A percentile compares a stretch with the other conserved stretches of the same genome.
Evolutionary conservation across 2,113 vertebrate species (phyloP).

Genomic region (Falcunculus frontatus): DNA sequence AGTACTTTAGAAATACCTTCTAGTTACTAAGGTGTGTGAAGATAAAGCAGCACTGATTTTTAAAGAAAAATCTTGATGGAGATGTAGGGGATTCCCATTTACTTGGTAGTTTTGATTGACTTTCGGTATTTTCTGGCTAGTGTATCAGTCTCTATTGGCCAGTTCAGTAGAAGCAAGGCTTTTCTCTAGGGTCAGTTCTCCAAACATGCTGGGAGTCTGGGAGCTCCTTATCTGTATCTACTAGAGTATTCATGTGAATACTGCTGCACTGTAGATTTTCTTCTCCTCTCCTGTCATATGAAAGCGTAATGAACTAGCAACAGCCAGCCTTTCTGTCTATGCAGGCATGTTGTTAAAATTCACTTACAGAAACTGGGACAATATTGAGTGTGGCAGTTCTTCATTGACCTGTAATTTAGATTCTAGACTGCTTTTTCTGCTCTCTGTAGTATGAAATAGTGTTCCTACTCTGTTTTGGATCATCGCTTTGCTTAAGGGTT

Average conservation of each 20-base stretch:
- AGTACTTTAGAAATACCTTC: not conserved
- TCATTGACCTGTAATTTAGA: not conserved
- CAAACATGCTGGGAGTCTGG: not conserved
- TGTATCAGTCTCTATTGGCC: not conserved
- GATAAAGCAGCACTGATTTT: not conserved
- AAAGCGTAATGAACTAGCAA: not conserved
- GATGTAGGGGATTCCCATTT: accelerated
- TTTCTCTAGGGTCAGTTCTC: not conserved
- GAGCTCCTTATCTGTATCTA: not conserved
- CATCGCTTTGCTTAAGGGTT: not conserved
- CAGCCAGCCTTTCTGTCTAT: not conserved
- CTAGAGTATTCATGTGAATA: not conserved
- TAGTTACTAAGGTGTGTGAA: not conserved
- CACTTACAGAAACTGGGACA: not conserved
- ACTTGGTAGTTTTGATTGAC: not conserved
- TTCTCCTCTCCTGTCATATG: not conserved
- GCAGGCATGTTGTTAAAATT: not conserved
- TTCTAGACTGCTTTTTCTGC: not conserved
- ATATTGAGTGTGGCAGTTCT: not conserved
- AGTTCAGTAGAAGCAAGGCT: not conserved
- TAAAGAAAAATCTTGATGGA: not conserved
- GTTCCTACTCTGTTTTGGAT: not conserved
- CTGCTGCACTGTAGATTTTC: not conserved
- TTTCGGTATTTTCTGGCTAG: not conserved
- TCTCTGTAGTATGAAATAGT: not conserved